phyloP scores from a whole-genome alignment of 2,888 invertebrate genomes.

The Bombylius discolor region DNA sequence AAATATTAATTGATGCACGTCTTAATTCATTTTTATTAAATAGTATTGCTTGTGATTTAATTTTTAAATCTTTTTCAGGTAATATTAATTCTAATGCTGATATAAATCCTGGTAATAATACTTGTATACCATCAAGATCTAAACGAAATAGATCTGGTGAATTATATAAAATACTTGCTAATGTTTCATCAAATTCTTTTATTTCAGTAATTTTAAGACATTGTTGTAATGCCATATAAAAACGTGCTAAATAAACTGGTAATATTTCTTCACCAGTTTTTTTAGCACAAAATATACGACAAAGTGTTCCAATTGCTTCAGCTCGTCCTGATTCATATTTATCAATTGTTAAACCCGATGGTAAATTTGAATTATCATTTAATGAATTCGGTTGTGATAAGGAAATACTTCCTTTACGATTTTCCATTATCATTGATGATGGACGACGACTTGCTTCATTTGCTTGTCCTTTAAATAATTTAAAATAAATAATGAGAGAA shows the following conservation, averaged over 20 bases:
- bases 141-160: constrained; percentile 78
- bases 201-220: constrained; percentile 59
- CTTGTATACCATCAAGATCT: constrained; percentile 85
- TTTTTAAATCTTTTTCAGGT: constrained; percentile 68
- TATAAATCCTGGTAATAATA: constrained; percentile 80
- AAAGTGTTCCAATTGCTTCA: constrained; percentile 88
- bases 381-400: constrained; percentile 53
- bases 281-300: constrained; percentile 90
- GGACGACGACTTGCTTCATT: constrained; percentile 46
- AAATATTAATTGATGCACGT: constrained; percentile 79
- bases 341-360: constrained; percentile 57
- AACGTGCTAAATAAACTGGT: constrained; percentile 83
- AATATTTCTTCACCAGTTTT: constrained; percentile 82
- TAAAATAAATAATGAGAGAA: not conserved
- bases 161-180: constrained; percentile 77
- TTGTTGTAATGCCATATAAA: constrained; percentile 82
- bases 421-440: constrained; percentile 52
- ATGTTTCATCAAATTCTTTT: constrained; percentile 60
- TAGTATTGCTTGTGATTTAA: constrained; percentile 50
- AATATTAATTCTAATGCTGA: constrained; percentile 82
- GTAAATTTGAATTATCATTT: constrained; percentile 52
- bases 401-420: constrained; percentile 40
- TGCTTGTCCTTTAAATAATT: constrained; percentile 28
- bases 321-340: constrained; percentile 78
- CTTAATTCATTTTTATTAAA: constrained; percentile 64